Conservation (phyloP, 2,113 vertebrate genomes). For the Oryzias celebensis region DNA sequence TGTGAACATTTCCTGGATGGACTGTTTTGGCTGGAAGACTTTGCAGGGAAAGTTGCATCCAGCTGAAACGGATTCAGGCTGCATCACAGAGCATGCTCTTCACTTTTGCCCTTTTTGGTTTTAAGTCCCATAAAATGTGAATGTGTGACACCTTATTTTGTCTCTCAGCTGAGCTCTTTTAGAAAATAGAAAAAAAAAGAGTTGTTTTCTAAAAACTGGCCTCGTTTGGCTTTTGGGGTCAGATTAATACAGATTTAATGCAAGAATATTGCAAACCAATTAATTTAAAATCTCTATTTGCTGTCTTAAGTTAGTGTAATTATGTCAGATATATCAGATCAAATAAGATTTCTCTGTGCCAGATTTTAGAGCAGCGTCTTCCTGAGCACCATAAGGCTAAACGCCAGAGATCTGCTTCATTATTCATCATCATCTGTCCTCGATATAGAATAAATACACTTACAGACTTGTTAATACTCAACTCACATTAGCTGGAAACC, state of each 20-base stretch:
- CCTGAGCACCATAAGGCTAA: conserved; percentile 8
- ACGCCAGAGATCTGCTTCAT: conserved; percentile 25
- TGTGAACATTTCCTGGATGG: conserved; percentile 18
- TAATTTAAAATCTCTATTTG: conserved; percentile 12
- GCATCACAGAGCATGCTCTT: conserved; percentile 60
- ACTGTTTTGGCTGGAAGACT: conserved; percentile 44
- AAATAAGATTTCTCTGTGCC: conserved; percentile 9
- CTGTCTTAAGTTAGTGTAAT: conserved; percentile 14
- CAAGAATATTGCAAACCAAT: background rate
- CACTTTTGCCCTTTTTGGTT: conserved; percentile 47
- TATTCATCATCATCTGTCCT: conserved; percentile 28
- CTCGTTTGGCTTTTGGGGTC: background rate
- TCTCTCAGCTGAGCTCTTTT: conserved; percentile 27
- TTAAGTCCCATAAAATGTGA: conserved; percentile 66
- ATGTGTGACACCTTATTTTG: conserved; percentile 40
- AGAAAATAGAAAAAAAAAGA: conserved; percentile 5
- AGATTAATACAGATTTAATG: background rate
- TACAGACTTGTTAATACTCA: conserved; percentile 24
- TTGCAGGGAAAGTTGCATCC: conserved; percentile 64
- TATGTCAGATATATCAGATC: conserved; percentile 16
- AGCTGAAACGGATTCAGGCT: conserved; percentile 44
- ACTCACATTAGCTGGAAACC: conserved; percentile 22
- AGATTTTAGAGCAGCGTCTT: conserved; percentile 6
- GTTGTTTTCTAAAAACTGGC: background rate
- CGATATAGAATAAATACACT: conserved; percentile 15